These are phyloP conservation scores for Pholis gunnellus DNA, from an alignment of 2,113 vertebrate genomes.

Conservation along the genomic window DNA sequence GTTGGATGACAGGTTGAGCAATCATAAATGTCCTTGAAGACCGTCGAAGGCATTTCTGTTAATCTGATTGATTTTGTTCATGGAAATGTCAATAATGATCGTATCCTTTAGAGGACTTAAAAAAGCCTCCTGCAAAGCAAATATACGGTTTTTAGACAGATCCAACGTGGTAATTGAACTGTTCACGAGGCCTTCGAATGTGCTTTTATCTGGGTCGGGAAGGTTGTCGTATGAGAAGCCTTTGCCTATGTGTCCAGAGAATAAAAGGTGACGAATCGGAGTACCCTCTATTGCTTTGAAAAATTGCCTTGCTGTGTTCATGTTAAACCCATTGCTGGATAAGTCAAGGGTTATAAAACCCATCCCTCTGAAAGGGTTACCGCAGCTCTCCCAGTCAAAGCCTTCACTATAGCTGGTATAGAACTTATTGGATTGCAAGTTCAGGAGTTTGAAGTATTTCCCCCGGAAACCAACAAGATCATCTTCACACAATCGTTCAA, in stretches of 20 bases:
- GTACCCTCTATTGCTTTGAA: constrained; percentile 83
- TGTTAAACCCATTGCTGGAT: constrained; percentile 71
- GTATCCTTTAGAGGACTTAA: constrained; percentile 80
- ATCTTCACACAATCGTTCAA: constrained; percentile 84
- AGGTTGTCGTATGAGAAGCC: constrained; percentile 84
- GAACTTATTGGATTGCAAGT: constrained; percentile 69
- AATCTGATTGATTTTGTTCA: constrained; percentile 89
- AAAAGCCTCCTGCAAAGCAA: constrained; percentile 78
- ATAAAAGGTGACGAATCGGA: constrained; percentile 73
- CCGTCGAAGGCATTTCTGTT: constrained; percentile 83
- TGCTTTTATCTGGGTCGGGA: constrained; percentile 85
- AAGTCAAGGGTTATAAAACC: constrained; percentile 81
- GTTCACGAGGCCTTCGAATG: constrained; percentile 83
- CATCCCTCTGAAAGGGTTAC: constrained; percentile 88
- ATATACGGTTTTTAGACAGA: constrained; percentile 83
- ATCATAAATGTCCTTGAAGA: constrained; percentile 76
- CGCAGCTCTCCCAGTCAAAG: constrained; percentile 83
- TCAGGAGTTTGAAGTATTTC: constrained; percentile 83
- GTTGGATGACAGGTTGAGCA: constrained; percentile 88
- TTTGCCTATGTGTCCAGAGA: constrained; percentile 76
- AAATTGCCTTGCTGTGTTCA: constrained; percentile 60
- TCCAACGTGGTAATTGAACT: constrained; percentile 81
- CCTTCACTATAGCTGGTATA: not conserved
- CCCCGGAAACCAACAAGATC: constrained; percentile 86
- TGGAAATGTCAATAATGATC: constrained; percentile 79